Evolutionary conservation across 1,140 invertebrate genomes (phyloP).

Genomic region (Ceratoteleas bidentatus): DNA sequence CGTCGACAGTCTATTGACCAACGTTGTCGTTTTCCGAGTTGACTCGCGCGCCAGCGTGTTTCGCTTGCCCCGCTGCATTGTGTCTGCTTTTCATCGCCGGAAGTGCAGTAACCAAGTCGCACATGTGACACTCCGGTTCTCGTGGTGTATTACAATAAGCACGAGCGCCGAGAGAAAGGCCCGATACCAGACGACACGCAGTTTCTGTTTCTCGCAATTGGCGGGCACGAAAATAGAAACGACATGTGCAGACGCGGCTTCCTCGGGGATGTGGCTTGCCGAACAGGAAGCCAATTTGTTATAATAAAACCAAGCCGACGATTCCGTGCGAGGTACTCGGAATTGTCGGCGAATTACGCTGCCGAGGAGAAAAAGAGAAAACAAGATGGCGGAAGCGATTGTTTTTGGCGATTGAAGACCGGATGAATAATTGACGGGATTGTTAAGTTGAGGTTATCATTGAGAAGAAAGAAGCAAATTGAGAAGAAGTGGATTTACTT

Average conservation of each 20-base stretch:
- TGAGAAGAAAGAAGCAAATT: too few relatives aligned
- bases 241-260: slow-evolving; percentile 39
- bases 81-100: slow-evolving; percentile 24
- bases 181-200: slow-evolving; percentile 32
- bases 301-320: slow-evolving; percentile 16
- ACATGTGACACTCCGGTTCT: slow-evolving; percentile 43
- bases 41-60: too few relatives aligned
- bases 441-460: too few relatives aligned
- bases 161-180: slow-evolving; percentile 35
- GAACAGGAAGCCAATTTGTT: slow-evolving; percentile 32
- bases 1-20: not conserved
- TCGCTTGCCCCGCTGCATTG: slow-evolving; percentile 9
- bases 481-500: too few relatives aligned
- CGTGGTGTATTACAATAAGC: slow-evolving; percentile 51
- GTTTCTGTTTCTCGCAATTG: slow-evolving; percentile 45
- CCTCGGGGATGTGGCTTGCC: slow-evolving; percentile 20
- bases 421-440: too few relatives aligned
- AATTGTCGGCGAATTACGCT: too few relatives aligned
- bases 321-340: not conserved
- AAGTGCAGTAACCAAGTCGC: slow-evolving; percentile 48
- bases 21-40: too few relatives aligned
- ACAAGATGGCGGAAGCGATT: too few relatives aligned
- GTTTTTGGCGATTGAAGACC: too few relatives aligned
- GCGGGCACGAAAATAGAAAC: slow-evolving; percentile 37
- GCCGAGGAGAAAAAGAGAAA: too few relatives aligned